Conservation (phyloP, 2,113 vertebrate species). For the Antechinus flavipes region DNA sequence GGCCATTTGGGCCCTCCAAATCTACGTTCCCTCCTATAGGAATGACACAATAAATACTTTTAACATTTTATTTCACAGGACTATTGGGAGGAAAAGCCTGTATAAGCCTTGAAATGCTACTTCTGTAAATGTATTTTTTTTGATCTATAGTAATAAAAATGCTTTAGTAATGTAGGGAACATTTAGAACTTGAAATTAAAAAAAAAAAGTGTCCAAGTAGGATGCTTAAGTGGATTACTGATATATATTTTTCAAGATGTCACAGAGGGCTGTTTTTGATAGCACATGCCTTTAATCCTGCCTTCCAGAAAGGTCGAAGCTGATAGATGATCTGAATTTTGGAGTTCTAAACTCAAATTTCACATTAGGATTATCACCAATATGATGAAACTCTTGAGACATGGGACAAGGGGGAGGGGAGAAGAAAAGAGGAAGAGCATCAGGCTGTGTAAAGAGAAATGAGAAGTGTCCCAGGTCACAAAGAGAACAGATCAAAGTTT, state of each 20-base stretch:
- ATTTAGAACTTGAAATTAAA: slow-evolving; percentile 8
- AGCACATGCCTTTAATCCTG: background rate
- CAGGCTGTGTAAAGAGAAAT: background rate
- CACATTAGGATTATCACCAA: background rate
- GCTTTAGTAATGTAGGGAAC: slow-evolving; percentile 5
- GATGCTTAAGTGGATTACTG: background rate
- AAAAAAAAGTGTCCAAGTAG: background rate
- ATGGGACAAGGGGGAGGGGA: no score
- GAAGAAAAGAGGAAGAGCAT: background rate
- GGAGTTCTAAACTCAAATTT: background rate
- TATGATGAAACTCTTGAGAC: background rate
- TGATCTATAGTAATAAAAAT: slow-evolving; percentile 31
- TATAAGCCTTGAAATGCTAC: background rate
- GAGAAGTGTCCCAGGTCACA: background rate
- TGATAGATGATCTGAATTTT: background rate
- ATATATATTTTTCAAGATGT: background rate
- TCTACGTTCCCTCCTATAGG: background rate
- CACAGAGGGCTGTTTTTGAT: background rate
- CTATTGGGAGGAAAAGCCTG: background rate
- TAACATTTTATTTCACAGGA: background rate
- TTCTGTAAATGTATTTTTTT: slow-evolving; percentile 35
- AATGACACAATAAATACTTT: background rate
- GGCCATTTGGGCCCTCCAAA: background rate
- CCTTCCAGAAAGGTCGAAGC: background rate
- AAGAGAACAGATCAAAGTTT: background rate